Evolutionary conservation across 2,113 vertebrate species (phyloP), one percentile per base, ranked within the genome.

Genomic region (Machaerirhynchus nigripectus): DNA sequence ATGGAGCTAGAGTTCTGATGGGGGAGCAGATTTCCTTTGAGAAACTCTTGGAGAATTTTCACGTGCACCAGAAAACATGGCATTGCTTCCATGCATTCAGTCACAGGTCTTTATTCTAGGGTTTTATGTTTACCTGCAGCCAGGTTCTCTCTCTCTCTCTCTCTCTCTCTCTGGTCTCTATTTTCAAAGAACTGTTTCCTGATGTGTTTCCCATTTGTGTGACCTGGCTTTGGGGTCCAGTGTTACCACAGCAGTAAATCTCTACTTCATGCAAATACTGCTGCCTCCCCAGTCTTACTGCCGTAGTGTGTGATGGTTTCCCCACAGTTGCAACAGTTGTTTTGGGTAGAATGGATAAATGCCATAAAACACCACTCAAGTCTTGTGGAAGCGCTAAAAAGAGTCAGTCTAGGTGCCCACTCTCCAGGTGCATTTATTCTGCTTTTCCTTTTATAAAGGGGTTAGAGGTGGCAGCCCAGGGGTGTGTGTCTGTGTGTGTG

Each of bases 401-500:
- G 57, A 70, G 33, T 37, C 40, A 33, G 1, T 61, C 33, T 39
- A 65, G 49, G 15, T 95, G 69, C 47, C 84, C 1, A 49, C 49
- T 92, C 63, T 87, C 73, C 74, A 92, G 57, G 47, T 83, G 86
- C 67, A 60, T 90, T 88, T 92, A 68, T 78, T 84, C 80, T 89
- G 68, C 69, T 93, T 94, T 95, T 95, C 91, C 88, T 89, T 91
- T 95, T 90, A 79, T 86, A 81, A 95, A 95, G 64, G 94, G 92
- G 49, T 86, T 63, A 67, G 47, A 90, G 59, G 50, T 90, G 35
- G 63, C 88, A 91, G 86, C 89, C 70, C 39, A 20, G 75, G 55
- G 26, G 46, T 27, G 37, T 7, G 52, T 20, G 49, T 27, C 23
- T 19, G 21, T 76, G 27, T 47, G 33, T 42, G 47, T 53, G 28